These are phyloP conservation scores for Microctenopoma steveboyesi DNA, from an alignment of 2,797 vertebrate genomes.

Conservation along the genomic window DNA sequence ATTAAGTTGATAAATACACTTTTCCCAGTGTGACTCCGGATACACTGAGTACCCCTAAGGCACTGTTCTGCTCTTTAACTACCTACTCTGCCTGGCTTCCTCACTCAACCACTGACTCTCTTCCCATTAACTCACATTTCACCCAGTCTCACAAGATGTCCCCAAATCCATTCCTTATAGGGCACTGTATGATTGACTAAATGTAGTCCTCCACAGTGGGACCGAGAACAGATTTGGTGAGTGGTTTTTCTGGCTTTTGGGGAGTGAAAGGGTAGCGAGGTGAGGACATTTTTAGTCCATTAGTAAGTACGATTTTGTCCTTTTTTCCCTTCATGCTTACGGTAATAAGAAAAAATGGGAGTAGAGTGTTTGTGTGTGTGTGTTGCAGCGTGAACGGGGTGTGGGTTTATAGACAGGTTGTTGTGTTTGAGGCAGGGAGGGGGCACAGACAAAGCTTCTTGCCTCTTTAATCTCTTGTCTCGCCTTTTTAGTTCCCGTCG, in stretches of 20 bases:
- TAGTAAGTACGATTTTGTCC: constrained; percentile 78
- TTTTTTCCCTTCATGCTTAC: constrained; percentile 66
- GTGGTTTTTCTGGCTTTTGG: constrained; percentile 63
- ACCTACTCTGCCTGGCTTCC: constrained; percentile 70
- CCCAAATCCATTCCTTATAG: constrained; percentile 70
- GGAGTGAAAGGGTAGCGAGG: constrained; percentile 61
- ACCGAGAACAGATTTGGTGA: constrained; percentile 64
- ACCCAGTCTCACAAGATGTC: constrained; percentile 77
- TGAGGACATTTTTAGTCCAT: constrained; percentile 79
- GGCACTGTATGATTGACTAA: constrained; percentile 71
- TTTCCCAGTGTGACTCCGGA: constrained; percentile 84
- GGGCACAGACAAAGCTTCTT: constrained; percentile 76
- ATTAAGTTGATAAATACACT: constrained; percentile 89
- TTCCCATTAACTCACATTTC: constrained; percentile 85
- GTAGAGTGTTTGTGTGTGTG: constrained; percentile 49
- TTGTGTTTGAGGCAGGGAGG: constrained; percentile 59
- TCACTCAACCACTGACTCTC: constrained; percentile 73
- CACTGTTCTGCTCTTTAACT: constrained; percentile 80
- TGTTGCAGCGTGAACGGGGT: neutral
- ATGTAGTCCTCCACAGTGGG: constrained; percentile 65
- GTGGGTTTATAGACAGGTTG: constrained; percentile 33
- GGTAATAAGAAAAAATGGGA: constrained; percentile 83
- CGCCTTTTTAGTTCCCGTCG: constrained; percentile 83
- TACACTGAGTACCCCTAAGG: constrained; percentile 82
- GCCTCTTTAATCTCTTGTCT: constrained; percentile 86